Conservation (phyloP, 2,113 vertebrate genomes). For the Hemiscyllium ocellatum region DNA sequence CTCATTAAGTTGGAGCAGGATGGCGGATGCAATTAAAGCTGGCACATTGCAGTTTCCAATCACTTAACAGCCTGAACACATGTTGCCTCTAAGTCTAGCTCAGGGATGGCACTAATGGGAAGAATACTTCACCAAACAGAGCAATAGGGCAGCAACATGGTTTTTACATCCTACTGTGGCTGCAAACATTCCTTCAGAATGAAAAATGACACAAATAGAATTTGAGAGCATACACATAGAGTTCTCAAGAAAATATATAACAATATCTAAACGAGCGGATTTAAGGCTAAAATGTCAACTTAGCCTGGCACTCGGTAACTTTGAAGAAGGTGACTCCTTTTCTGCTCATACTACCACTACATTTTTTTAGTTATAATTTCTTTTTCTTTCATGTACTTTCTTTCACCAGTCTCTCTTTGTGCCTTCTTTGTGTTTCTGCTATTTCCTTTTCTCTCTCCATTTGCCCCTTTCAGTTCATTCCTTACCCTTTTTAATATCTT, state of each 20-base stretch:
- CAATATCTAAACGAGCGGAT: not conserved
- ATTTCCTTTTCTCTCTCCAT: not conserved
- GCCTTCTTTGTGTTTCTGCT: not conserved
- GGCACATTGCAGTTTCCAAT: conserved; percentile 32
- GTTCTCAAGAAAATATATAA: not conserved
- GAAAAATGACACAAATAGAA: not conserved
- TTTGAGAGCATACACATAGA: not conserved
- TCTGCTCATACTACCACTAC: not conserved
- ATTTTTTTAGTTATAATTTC: not conserved
- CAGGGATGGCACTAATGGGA: conserved; percentile 30
- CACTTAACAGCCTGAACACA: conserved; percentile 34
- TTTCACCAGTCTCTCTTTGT: not conserved
- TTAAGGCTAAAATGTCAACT: not conserved
- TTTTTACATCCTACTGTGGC: not conserved
- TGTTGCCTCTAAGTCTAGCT: conserved; percentile 17
- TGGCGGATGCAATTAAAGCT: conserved; percentile 24
- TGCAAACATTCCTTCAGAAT: not conserved
- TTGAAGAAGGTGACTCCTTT: not conserved
- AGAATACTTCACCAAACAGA: conserved; percentile 26
- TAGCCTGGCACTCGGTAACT: not conserved
- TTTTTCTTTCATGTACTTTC: not conserved
- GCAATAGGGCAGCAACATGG: conserved; percentile 31
- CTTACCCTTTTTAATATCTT: not conserved
- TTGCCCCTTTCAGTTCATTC: not conserved
- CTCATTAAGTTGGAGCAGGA: conserved; percentile 25